Conservation (phyloP, 2,797 vertebrate genomes). For the Astyanax mexicanus region DNA sequence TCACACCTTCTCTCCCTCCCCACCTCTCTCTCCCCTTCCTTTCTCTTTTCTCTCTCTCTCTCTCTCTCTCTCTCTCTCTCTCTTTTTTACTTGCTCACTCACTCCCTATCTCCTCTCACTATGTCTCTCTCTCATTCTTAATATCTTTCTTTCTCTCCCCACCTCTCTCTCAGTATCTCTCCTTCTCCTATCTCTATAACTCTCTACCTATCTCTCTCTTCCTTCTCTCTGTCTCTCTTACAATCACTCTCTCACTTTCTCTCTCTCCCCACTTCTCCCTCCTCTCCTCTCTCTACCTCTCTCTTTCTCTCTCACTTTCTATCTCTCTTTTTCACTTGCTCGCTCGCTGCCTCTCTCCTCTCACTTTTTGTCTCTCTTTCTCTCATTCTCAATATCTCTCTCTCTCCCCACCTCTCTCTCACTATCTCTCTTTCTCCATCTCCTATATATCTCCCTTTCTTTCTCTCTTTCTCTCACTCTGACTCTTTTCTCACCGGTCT, state of each 20-base stretch:
- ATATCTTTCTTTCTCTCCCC: slow-evolving; percentile 23
- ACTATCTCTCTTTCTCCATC: no score
- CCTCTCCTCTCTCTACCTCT: background rate
- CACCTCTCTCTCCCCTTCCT: background rate
- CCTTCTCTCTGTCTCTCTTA: background rate
- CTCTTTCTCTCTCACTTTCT: background rate
- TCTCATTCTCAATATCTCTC: no score
- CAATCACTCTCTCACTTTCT: no score
- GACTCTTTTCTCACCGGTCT: no score
- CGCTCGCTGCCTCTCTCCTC: no score
- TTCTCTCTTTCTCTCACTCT: no score
- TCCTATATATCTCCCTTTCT: no score
- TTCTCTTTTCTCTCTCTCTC: no score
- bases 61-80: background rate
- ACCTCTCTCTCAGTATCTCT: background rate
- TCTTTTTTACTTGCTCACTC: background rate
- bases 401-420: no score
- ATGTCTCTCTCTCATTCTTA: background rate
- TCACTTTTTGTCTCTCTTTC: no score
- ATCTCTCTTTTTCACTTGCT: background rate
- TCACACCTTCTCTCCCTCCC: background rate
- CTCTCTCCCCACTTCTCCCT: background rate
- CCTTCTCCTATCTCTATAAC: background rate
- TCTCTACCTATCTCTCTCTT: no score
- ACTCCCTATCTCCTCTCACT: background rate